Base-by-base conservation (phyloP, 2,113 vertebrate genomes). In the Scatophagus argus region DNA sequence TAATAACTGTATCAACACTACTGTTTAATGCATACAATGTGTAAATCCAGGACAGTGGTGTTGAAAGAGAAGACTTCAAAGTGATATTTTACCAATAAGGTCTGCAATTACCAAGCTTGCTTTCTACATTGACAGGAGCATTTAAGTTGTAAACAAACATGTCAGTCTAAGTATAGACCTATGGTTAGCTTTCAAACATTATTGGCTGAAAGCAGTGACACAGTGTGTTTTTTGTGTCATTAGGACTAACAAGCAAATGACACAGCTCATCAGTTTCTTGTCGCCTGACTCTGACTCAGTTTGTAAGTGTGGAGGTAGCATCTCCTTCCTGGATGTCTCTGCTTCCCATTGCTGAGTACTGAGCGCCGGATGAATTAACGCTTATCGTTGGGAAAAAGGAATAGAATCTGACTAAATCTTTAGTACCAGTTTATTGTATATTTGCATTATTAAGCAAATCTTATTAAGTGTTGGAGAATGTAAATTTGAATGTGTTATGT, bases 401-500 rank as follows among this genome's bases (percentile, higher is more conserved):
- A 51, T 64, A 41, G 54, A 47, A 77, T 89, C 67, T 43, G 36
- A 71, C 46, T 62, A 56, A 64, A 41, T 41, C 52, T 82, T 78
- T 65, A 77, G 62, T 38, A 25, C 64, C 46, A 80, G 69, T 77
- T 78, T 80, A 67, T 51, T 66, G 34, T 61, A 36, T 55, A 58
- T 81, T 75, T 62, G 61, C 64, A 59, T 80, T 66, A 83, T 67
- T 79, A 67, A 83, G 67, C 31, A 44, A 56, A 80, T 88, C 43
- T 81, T 2, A 46, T 21, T 4, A 67, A 68, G 59, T 49, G 55
- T 63, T 46, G 72, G 36, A 74, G 54, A 7, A 44, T 3, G 31
- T 8, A 44, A 14, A 27, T 52, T 13, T 29, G 13, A n/a, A 6
- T 65, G 25, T 34, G 6, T 14, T 7, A 25, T 44, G 12, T 55